phyloP scores from a whole-genome alignment of 2,888 invertebrate species.

The Chaitophorus viminalis region DNA sequence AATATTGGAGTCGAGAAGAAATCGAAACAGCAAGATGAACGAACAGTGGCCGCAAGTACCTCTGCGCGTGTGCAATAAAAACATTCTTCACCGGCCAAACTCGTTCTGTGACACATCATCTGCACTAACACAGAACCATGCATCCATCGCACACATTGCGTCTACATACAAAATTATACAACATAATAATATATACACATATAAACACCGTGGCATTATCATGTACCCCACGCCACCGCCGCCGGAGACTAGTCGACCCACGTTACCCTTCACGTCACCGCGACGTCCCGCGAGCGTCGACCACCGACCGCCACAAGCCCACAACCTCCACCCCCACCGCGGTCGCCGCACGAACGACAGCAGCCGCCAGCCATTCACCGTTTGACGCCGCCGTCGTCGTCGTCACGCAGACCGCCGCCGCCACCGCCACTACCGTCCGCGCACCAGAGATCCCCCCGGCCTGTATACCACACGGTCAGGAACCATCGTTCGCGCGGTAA shows the following conservation, averaged over 20 bases:
- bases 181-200: neutral
- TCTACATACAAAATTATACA: neutral
- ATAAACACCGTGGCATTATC: neutral
- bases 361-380: conserved; percentile 20
- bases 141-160: neutral
- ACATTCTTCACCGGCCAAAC: conserved; percentile 6
- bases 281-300: neutral
- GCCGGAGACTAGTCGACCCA: neutral
- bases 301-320: too few species aligned
- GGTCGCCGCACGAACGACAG: neutral
- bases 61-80: neutral
- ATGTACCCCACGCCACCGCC: neutral
- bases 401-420: too few species aligned
- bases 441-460: neutral
- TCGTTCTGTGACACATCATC: conserved; percentile 26
- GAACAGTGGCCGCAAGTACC: neutral
- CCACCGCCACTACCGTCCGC: neutral
- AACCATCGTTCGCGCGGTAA: neutral
- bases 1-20: neutral
- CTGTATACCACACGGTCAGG: neutral
- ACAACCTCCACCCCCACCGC: too few species aligned
- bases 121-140: neutral
- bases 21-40: neutral
- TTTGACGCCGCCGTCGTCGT: conserved; percentile 8
- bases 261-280: neutral